Evolutionary conservation across 2,113 vertebrate species (phyloP).

Genomic region (Pimephales promelas): DNA sequence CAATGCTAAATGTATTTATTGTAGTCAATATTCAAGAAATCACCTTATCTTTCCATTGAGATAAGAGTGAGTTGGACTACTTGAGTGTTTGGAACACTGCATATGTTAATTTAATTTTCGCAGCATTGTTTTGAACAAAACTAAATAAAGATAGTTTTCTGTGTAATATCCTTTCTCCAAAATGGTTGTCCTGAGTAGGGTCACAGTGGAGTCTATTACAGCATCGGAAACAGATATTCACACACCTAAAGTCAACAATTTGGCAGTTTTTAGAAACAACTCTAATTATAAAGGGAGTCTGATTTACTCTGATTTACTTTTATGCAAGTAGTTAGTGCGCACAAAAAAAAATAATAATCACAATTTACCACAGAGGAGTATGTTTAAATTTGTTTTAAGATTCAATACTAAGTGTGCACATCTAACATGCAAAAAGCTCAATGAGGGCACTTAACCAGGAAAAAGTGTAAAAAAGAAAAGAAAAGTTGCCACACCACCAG

Average conservation of each 20-base stretch:
- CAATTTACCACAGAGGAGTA: not conserved
- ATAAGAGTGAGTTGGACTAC: not conserved
- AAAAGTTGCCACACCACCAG: no score
- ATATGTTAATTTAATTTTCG: not conserved
- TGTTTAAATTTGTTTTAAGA: not conserved
- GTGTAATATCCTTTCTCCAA: not conserved
- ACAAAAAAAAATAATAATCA: not conserved
- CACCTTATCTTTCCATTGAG: not conserved
- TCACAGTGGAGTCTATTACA: not conserved
- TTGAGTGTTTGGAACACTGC: not conserved
- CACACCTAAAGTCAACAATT: not conserved
- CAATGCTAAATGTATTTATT: no score
- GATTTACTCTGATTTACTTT: not conserved
- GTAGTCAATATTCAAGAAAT: not conserved
- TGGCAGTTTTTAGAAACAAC: not conserved
- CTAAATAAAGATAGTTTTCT: not conserved
- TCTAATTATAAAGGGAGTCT: not conserved
- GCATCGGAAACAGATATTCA: not conserved
- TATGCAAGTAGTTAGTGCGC: not conserved
- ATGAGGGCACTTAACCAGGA: no score
- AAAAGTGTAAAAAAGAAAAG: fast-evolving
- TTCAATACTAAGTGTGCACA: no score
- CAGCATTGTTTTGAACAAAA: not conserved
- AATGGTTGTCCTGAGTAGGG: not conserved
- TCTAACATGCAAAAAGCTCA: no score